phyloP scores from a whole-genome alignment of 2,113 vertebrate species.

The Hippocampus zosterae region DNA sequence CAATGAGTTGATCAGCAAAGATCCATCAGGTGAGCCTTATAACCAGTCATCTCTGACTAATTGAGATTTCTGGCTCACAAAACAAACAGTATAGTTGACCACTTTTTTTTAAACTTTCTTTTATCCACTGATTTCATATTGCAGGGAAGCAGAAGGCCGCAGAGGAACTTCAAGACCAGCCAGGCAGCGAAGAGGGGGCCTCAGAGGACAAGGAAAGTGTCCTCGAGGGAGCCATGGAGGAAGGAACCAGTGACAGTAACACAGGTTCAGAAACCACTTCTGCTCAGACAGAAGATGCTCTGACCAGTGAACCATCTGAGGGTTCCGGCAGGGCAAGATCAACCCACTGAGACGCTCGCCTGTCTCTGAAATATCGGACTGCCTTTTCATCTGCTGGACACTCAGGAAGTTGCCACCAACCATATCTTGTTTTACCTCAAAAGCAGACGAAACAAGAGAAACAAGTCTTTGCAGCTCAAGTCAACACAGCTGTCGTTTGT shows the following conservation, averaged over 20 bases:
- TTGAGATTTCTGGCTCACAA: background rate
- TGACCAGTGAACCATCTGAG: conserved; percentile 51
- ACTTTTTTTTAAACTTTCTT: background rate
- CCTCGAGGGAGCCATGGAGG: conserved; percentile 64
- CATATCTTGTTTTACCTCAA: conserved; percentile 35
- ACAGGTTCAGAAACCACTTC: conserved; percentile 70
- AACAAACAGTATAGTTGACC: background rate
- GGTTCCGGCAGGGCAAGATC: conserved; percentile 41
- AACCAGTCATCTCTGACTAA: background rate
- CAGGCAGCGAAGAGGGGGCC: conserved; percentile 51
- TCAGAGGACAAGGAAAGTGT: conserved; percentile 67
- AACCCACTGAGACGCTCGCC: conserved; percentile 42
- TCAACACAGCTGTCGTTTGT: conserved; percentile 12
- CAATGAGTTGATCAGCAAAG: conserved; percentile 26
- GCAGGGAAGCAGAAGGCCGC: conserved; percentile 53
- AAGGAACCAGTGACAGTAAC: conserved; percentile 72
- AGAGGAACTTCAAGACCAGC: conserved; percentile 52
- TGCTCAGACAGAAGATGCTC: conserved; percentile 63
- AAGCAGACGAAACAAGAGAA: conserved; percentile 5
- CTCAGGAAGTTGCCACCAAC: conserved; percentile 1
- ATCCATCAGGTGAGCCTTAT: conserved; percentile 41
- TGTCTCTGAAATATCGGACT: conserved; percentile 20
- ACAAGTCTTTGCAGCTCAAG: conserved; percentile 29
- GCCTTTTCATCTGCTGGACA: background rate
- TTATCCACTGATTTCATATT: background rate